These are phyloP conservation scores for Whitmania pigra DNA, from an alignment of 1,140 invertebrate genomes.

Conservation along the genomic window DNA sequence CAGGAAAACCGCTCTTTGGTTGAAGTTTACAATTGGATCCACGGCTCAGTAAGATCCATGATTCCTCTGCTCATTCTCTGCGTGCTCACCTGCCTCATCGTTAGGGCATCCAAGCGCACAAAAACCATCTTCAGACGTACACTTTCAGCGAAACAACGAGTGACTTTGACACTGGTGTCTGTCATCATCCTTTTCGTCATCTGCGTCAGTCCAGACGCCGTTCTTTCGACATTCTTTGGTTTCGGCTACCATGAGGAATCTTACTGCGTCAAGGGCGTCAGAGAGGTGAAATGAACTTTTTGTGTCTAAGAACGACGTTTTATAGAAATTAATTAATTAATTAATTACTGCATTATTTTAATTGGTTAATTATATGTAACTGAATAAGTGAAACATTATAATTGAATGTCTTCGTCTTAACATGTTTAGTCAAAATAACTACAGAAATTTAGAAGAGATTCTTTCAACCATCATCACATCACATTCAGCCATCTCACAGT, in stretches of 20 bases:
- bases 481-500: too few relatives aligned
- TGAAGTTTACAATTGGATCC: slow-evolving; percentile 20
- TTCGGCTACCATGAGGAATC: slow-evolving; percentile 39
- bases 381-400: too few relatives aligned
- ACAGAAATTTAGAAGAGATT: too few relatives aligned
- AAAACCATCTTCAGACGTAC: not conserved
- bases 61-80: slow-evolving; percentile 24
- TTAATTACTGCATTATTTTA: too few relatives aligned
- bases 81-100: slow-evolving; percentile 43
- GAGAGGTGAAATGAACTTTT: slow-evolving; percentile 44
- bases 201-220: slow-evolving; percentile 59
- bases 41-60: slow-evolving; percentile 24
- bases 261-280: slow-evolving; percentile 46
- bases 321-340: too few relatives aligned
- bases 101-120: slow-evolving; percentile 49
- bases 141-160: slow-evolving; percentile 38
- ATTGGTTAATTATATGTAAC: too few relatives aligned
- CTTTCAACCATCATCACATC: too few relatives aligned
- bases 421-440: too few relatives aligned
- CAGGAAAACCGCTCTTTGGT: slow-evolving; percentile 16
- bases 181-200: slow-evolving; percentile 61
- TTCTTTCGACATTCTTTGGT: slow-evolving; percentile 44
- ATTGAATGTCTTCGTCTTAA: too few relatives aligned
- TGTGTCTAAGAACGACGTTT: too few relatives aligned
- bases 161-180: slow-evolving; percentile 61